A percentile compares a stretch with the other conserved stretches of the same genome.
phyloP scores from a whole-genome alignment of 2,113 vertebrate species.

The Corythaeola cristata region DNA sequence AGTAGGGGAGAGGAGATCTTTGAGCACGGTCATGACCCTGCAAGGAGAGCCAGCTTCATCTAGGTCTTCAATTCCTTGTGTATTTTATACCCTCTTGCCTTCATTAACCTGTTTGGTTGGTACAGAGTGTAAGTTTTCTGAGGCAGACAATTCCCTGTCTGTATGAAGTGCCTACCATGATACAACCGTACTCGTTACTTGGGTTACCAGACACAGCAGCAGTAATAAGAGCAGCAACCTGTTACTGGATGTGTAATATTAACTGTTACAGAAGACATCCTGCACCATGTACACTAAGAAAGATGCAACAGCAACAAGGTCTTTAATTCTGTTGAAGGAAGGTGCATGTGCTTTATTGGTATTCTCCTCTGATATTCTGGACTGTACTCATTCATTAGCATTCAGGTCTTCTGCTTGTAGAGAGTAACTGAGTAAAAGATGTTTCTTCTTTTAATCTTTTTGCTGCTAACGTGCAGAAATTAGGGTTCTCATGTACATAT shows the following conservation, averaged over 20 bases:
- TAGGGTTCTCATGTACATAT: background rate
- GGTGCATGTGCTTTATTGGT: rapidly evolving
- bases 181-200: background rate
- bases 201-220: background rate
- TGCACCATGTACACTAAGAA: background rate
- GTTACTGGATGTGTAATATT: background rate
- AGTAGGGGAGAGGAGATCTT: background rate
- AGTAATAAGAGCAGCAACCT: background rate
- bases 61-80: background rate
- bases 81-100: background rate
- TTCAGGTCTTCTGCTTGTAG: background rate
- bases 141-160: background rate
- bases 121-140: background rate
- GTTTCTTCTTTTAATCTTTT: background rate
- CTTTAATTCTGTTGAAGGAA: background rate
- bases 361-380: background rate
- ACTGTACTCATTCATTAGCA: background rate
- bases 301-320: background rate
- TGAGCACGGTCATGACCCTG: background rate
- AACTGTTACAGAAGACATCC: background rate
- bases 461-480: slow-evolving; percentile 32
- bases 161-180: background rate
- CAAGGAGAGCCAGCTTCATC: background rate
- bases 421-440: background rate
- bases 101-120: background rate